These are phyloP conservation scores for Elysia crispata DNA, from an alignment of 2,888 invertebrate genomes.

Conservation along the genomic window DNA sequence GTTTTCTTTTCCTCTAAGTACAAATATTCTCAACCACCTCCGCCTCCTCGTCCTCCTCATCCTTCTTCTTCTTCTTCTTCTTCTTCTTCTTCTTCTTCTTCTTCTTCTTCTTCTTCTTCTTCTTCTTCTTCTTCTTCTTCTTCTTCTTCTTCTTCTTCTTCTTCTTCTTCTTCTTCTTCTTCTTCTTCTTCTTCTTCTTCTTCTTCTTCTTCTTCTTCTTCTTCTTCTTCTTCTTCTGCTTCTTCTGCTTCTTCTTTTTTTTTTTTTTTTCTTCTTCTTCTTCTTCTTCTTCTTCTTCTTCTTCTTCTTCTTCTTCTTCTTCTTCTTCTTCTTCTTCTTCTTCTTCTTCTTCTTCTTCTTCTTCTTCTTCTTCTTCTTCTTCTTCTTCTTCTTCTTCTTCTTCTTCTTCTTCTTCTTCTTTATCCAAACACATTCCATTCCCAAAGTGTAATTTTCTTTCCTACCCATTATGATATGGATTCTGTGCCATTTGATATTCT, in stretches of 20 bases:
- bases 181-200: background rate
- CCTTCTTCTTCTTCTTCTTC: slow-evolving; percentile 6
- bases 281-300: slow-evolving; percentile 12
- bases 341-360: background rate
- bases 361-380: slow-evolving; percentile 6
- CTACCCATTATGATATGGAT: too few species aligned
- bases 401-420: slow-evolving; percentile 12
- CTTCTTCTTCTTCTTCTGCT: too few species aligned
- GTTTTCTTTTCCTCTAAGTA: too few species aligned
- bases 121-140: background rate
- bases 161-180: background rate
- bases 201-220: background rate
- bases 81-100: background rate
- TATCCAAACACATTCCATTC: too few species aligned
- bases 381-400: background rate
- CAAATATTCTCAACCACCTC: too few species aligned
- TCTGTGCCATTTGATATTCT: too few species aligned
- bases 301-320: slow-evolving; percentile 6
- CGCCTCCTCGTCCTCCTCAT: too few species aligned
- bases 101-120: background rate
- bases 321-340: background rate
- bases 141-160: background rate
- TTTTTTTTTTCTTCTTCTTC: background rate
- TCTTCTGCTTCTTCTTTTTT: too few species aligned
- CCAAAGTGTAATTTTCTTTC: too few species aligned